Percentiles rank a stretch among this genome's conserved stretches.
Evolutionary conservation across 2,888 invertebrate genomes (phyloP).

Genomic region (Drosophila dives): DNA sequence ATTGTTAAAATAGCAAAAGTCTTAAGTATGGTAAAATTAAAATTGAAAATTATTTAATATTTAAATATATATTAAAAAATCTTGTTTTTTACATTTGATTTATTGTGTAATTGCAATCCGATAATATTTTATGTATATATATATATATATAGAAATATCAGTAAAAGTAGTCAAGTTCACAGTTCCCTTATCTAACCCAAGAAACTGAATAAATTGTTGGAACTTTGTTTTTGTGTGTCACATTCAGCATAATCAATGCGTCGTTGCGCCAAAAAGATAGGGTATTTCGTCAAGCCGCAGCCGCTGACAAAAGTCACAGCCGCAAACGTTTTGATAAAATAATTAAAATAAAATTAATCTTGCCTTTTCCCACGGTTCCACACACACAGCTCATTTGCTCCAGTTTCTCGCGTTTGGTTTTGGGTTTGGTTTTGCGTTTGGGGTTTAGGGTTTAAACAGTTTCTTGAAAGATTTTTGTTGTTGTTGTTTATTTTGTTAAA

Average conservation of each 20-base stretch:
- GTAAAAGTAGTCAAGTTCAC: neutral
- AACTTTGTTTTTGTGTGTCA: neutral
- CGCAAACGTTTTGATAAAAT: constrained; percentile 78
- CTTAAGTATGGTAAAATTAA: neutral
- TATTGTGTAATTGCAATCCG: too few relatives aligned
- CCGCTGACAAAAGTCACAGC: constrained; percentile 58
- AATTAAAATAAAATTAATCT: constrained; percentile 80
- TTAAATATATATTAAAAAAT: neutral
- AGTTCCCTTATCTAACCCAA: constrained; percentile 1
- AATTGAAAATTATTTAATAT: neutral
- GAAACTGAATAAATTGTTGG: neutral
- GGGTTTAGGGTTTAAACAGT: constrained; percentile 42
- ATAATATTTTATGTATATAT: neutral
- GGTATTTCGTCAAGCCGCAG: constrained; percentile 35
- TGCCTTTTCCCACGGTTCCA: constrained; percentile 71
- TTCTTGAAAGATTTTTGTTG: constrained; percentile 33
- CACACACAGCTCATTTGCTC: constrained; percentile 53
- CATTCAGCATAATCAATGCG: neutral
- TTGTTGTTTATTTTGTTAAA: neutral
- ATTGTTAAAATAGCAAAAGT: neutral
- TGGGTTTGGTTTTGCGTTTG: neutral
- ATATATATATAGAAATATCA: neutral
- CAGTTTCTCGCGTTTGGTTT: constrained; percentile 43
- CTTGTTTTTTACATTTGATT: too few relatives aligned
- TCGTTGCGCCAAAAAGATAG: constrained; percentile 17